Conservation (phyloP, 2,888 invertebrate species). For the Ischnus inquisitorius region DNA sequence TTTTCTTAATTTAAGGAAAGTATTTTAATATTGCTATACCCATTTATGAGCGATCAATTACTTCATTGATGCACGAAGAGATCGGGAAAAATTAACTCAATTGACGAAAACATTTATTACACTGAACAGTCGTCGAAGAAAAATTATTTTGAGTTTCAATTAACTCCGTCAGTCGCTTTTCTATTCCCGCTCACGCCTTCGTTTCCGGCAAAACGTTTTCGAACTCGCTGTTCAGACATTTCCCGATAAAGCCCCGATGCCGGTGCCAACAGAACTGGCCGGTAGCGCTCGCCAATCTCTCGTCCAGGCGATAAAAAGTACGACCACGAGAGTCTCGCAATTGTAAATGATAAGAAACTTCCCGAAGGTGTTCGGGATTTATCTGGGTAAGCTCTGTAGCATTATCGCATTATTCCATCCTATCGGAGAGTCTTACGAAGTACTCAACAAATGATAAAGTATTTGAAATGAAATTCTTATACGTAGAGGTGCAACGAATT, state of each 20-base stretch:
- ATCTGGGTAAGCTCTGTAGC: background rate
- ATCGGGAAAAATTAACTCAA: no score
- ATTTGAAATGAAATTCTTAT: background rate
- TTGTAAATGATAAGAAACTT: conserved; percentile 17
- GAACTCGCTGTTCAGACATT: conserved; percentile 23
- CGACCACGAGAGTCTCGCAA: conserved; percentile 35
- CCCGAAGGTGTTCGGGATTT: conserved; percentile 1
- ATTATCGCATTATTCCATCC: conserved; percentile 28
- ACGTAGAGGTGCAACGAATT: background rate
- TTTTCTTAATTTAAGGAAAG: no score
- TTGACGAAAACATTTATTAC: background rate
- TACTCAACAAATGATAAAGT: background rate
- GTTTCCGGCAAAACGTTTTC: background rate
- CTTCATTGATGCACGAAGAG: no score
- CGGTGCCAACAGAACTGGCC: conserved; percentile 63
- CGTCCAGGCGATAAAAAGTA: conserved; percentile 20
- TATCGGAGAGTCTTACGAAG: conserved; percentile 2
- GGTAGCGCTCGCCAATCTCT: conserved; percentile 16
- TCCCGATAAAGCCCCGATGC: conserved; percentile 49
- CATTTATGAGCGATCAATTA: no score
- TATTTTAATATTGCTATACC: no score
- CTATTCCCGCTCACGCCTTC: background rate
- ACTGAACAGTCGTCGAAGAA: background rate
- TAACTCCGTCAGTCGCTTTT: background rate
- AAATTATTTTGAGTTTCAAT: background rate